Conservation (phyloP, 2,888 invertebrate species). For the Idaea aversata region DNA sequence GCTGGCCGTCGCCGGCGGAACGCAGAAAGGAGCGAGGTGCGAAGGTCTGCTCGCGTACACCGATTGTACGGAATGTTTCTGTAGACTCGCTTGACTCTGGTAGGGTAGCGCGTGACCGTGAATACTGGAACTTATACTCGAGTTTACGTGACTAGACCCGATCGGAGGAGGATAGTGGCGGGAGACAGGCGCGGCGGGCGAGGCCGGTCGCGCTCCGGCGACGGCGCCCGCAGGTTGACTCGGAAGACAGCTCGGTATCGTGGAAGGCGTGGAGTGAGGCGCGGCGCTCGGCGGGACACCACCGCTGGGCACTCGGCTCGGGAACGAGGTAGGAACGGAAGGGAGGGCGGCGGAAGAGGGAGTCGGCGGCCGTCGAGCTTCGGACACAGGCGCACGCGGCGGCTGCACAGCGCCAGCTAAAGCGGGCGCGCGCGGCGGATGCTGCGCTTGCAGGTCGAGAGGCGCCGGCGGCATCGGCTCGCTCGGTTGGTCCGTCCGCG, state of each 20-base stretch:
- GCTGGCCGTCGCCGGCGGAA: conserved; percentile 65
- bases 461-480: conserved; percentile 54
- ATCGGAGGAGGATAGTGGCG: conserved; percentile 68
- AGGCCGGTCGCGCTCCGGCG: conserved; percentile 42
- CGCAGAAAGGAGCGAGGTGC: conserved; percentile 67
- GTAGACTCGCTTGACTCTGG: conserved; percentile 72
- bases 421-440: conserved; percentile 47
- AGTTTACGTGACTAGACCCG: conserved; percentile 78
- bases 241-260: conserved; percentile 68
- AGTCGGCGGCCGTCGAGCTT: conserved; percentile 37
- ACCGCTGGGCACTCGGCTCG: conserved; percentile 47
- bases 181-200: conserved; percentile 60
- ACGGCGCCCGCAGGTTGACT: conserved; percentile 57
- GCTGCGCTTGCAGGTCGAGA: conserved; percentile 65
- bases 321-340: conserved; percentile 68
- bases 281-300: conserved; percentile 53
- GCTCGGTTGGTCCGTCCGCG: conserved; percentile 68
- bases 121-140: conserved; percentile 70
- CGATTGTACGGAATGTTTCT: conserved; percentile 74
- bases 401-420: conserved; percentile 38
- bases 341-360: conserved; percentile 45
- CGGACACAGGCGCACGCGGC: conserved; percentile 55
- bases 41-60: conserved; percentile 65
- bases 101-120: conserved; percentile 68
- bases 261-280: conserved; percentile 54